Evolutionary conservation across 2,888 invertebrate genomes (phyloP).

Genomic region (Acanthosepion esculentum): DNA sequence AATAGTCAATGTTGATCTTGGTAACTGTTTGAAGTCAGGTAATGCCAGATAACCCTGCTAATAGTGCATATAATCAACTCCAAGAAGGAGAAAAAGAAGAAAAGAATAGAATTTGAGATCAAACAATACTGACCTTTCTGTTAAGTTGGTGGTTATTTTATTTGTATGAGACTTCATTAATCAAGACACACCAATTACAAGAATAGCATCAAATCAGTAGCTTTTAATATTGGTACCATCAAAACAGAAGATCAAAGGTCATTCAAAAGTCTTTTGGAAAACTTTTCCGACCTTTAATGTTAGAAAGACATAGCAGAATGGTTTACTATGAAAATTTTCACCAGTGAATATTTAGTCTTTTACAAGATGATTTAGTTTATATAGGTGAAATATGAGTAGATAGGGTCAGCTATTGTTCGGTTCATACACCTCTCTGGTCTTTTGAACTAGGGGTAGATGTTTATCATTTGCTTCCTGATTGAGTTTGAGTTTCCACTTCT

Average conservation of each 20-base stretch:
- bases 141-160: background rate
- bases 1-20: no score
- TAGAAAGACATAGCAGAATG: background rate
- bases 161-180: background rate
- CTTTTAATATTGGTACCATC: background rate
- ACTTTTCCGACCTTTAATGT: background rate
- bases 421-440: no score
- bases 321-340: background rate
- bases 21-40: no score
- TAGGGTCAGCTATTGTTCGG: no score
- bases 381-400: no score
- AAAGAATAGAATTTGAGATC: background rate
- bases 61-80: background rate
- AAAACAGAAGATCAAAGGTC: background rate
- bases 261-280: background rate
- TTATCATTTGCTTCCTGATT: no score
- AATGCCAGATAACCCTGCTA: no score
- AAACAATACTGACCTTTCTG: background rate
- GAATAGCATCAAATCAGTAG: background rate
- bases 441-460: no score
- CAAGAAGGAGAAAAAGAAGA: background rate
- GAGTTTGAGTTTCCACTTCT: no score
- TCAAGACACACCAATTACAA: background rate
- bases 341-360: background rate
- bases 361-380: background rate